A percentile compares a stretch with the other conserved stretches of the same genome.
These are phyloP conservation scores for Brachionus rubens DNA, from an alignment of 1,140 invertebrate genomes.

Conservation along the genomic window DNA sequence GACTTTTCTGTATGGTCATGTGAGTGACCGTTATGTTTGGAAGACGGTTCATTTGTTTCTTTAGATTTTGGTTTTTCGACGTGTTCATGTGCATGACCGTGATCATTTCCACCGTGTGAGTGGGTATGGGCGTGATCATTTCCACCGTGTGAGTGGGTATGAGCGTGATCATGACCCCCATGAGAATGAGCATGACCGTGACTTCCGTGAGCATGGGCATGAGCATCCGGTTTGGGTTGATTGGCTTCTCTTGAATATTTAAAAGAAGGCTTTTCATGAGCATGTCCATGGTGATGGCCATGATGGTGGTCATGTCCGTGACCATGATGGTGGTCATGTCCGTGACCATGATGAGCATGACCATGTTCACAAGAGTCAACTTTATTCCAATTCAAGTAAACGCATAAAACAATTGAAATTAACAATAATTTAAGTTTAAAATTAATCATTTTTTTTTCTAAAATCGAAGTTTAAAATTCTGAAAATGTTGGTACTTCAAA, in stretches of 20 bases:
- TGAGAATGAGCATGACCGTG: not conserved
- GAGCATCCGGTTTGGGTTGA: not conserved
- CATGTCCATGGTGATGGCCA: not conserved
- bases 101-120: not conserved
- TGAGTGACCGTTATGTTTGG: slow-evolving; percentile 7
- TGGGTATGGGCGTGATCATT: not conserved
- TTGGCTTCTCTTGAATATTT: slow-evolving; percentile 33
- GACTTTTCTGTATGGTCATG: not conserved
- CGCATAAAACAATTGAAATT: too few relatives aligned
- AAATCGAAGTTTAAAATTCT: too few relatives aligned
- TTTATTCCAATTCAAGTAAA: too few relatives aligned
- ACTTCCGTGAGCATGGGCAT: not conserved
- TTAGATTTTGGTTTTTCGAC: not conserved
- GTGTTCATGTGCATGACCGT: slow-evolving; percentile 4
- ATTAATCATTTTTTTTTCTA: too few relatives aligned
- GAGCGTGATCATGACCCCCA: not conserved
- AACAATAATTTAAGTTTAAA: too few relatives aligned
- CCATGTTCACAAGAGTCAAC: too few relatives aligned
- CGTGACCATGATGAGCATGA: too few relatives aligned
- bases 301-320: not conserved
- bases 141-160: not conserved
- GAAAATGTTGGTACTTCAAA: too few relatives aligned
- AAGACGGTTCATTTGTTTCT: not conserved
- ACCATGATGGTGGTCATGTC: too few relatives aligned
- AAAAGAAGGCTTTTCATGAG: slow-evolving; percentile 16